These are phyloP conservation scores for Sitta europaea DNA, from an alignment of 2,113 vertebrate species.

Conservation along the genomic window DNA sequence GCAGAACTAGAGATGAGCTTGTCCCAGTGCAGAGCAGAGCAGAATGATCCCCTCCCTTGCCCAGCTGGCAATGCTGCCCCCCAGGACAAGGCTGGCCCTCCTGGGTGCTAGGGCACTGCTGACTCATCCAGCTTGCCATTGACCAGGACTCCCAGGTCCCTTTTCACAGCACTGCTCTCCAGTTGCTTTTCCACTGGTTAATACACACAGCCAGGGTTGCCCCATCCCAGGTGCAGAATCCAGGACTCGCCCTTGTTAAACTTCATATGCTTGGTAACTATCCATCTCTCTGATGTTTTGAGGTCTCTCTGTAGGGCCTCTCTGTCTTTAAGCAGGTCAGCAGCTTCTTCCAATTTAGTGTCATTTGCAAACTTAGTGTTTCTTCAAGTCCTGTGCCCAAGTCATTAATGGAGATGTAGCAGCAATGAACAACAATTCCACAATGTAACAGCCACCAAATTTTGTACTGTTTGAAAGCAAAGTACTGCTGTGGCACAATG, in stretches of 20 bases:
- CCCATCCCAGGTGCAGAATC: neutral
- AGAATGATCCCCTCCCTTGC: neutral
- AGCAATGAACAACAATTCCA: neutral
- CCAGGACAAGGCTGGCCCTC: neutral
- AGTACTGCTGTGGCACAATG: neutral
- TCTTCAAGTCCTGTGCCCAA: neutral
- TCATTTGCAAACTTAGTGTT: neutral
- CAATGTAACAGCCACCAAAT: neutral
- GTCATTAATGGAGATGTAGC: neutral
- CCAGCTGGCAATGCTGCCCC: accelerated
- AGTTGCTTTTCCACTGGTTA: neutral
- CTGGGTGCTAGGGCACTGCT: neutral
- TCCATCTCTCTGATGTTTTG: neutral
- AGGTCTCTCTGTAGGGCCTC: neutral
- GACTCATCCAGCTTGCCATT: neutral
- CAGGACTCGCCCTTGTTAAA: accelerated
- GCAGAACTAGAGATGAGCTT: accelerated
- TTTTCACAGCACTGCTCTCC: neutral
- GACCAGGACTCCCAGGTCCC: accelerated
- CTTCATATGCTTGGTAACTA: neutral
- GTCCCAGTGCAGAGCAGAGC: neutral
- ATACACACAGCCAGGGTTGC: neutral
- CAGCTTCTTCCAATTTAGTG: neutral
- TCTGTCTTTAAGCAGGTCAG: neutral
- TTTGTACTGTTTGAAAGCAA: neutral